Evolutionary conservation across 2,888 invertebrate species (phyloP), one percentile per base, ranked within the genome.

Genomic region (Eucera pruinosa): DNA sequence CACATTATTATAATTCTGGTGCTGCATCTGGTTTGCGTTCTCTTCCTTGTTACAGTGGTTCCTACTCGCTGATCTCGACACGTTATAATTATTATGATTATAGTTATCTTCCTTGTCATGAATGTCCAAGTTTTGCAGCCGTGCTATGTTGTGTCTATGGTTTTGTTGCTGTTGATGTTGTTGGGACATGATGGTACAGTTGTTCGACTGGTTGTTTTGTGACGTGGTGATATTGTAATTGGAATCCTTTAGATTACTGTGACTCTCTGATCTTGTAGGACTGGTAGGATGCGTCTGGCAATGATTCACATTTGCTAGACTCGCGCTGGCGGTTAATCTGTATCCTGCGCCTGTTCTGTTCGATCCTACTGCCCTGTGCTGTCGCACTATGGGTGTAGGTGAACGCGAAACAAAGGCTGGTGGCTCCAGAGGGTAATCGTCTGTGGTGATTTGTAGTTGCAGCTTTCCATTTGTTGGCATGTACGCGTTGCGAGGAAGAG

Each of bases 401-500:
- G 92, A 92, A 33, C 92, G 88, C 0, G 92, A 92, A 11, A 92
- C 89, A 36, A 92, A 92, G 0, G 92, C 92, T 2, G 91, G 87
- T 2, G 92, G 89, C 62, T 92, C 92, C n/a, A 91, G 66, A 0
- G 90, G 91, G 82, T 92, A 92, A 55, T 92, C 92, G n/a, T 92
- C 92, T 9, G 90, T 86, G 25, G 85, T 89, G 36, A 90, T 90
- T 64, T 89, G 91, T 27, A 90, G 47, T 41, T 90, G 90, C 2
- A 92, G 80, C 58, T 92, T 91, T 6, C 91, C 89, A 2, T 90
- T 89, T 0, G 90, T 82, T 36, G 92, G 93, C 80, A 93, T 88
- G 84, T 93, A 95, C 36, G 95, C 95, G 85, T 96, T 96, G 74
- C 96, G 94, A 0, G 96, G 96, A 60, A 96, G 91, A 1, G 96